Base-by-base conservation (phyloP, 2,113 vertebrate genomes). In the Sula dactylatra region DNA sequence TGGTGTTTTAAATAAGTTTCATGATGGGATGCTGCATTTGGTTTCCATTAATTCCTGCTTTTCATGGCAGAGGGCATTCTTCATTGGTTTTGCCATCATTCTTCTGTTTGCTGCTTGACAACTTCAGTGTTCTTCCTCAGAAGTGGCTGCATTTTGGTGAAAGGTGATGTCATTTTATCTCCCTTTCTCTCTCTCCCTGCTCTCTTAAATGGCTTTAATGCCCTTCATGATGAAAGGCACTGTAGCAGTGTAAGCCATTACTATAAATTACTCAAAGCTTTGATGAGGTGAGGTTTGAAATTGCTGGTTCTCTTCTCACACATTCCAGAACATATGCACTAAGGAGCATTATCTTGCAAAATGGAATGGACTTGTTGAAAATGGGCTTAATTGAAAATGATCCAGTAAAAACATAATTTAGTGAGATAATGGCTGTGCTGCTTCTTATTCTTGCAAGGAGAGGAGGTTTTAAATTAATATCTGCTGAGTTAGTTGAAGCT, bases 311-410 rank as follows among this genome's bases (percentile, higher is more conserved):
- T 89, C 47, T 52, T 78, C 76, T 85, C 55, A 54, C 8, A 38
- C 4, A 20, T 77, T 85, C 58, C 3, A 7, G 11, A 90, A 52
- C 11, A 40, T 32, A 73, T 13, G 20, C 18, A n/a, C 38, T 52
- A 29, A 87, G 69, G 44, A 91, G 56, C 36, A 38, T 52, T 82
- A 77, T 44, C 77, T 32, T 90, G 19, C 86, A 72, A 92, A 96
- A 95, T 36, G n/a, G 59, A 97, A 97, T 80, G 67, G 65, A 88
- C 59, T 82, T 93, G 20, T 80, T 96, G 78, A 94, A 85, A 81
- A 88, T 87, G 36, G 61, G 45, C 24, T 94, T 93, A 96, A 98
- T 94, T 93, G 91, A 97, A 98, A 95, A n/a, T 70, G 47, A 96
- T 90, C 7, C 34, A 49, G 76, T 74, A 93, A 97, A 93, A 88